Evolutionary conservation across 2,888 invertebrate species (phyloP).

Genomic region (Autographa pulchrina): DNA sequence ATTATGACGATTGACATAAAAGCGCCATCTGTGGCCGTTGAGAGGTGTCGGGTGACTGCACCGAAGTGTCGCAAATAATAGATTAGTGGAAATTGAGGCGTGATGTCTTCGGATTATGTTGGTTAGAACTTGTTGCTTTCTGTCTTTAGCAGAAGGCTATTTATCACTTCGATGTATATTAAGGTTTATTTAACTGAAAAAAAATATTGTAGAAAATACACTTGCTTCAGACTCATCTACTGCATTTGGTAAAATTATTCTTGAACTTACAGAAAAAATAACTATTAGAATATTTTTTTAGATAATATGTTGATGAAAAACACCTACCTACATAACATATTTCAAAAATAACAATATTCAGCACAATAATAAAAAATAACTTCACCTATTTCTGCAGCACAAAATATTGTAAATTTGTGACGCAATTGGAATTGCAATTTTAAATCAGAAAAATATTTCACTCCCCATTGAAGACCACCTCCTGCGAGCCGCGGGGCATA

Average conservation of each 20-base stretch:
- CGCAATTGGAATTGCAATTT: slow-evolving; percentile 5
- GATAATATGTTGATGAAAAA: no score
- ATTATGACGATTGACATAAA: slow-evolving; percentile 89
- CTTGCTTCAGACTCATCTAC: no score
- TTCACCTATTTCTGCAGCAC: not conserved
- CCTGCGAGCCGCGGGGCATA: slow-evolving; percentile 69
- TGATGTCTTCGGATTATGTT: slow-evolving; percentile 52
- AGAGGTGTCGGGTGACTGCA: slow-evolving; percentile 85
- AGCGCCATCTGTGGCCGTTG: slow-evolving; percentile 86
- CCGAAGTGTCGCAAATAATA: slow-evolving; percentile 62
- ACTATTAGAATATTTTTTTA: no score
- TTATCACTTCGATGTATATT: not conserved
- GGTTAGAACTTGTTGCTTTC: slow-evolving; percentile 35
- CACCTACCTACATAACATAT: not conserved
- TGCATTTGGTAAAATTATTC: no score
- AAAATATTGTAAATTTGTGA: not conserved
- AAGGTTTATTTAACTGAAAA: no score
- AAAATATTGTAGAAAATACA: no score
- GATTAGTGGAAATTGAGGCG: slow-evolving; percentile 66
- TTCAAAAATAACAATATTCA: not conserved
- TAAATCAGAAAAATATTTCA: slow-evolving; percentile 8
- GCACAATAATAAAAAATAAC: not conserved
- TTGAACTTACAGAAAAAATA: no score
- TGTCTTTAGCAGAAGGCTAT: not conserved
- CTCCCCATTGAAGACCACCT: slow-evolving; percentile 68